Conservation (phyloP, 2,888 invertebrate genomes). For the Pyrrhia umbra region DNA sequence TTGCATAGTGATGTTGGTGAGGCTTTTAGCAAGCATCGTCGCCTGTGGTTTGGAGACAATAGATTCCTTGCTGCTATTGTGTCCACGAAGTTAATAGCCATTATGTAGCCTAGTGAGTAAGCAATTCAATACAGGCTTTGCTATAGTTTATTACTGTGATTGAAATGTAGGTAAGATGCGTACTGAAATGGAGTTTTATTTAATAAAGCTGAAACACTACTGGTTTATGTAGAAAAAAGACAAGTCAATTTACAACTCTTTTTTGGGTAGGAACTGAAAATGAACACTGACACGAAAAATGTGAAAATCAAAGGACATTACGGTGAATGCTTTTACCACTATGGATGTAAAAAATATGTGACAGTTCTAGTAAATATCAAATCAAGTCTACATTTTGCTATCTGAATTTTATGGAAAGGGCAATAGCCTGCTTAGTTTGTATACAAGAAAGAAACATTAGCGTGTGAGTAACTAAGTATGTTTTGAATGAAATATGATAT, state of each 20-base stretch:
- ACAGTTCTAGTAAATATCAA: background rate
- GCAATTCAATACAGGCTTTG: background rate
- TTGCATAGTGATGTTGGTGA: constrained; percentile 16
- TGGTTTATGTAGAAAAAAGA: too few relatives aligned
- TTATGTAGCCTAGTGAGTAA: background rate
- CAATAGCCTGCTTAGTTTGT: background rate
- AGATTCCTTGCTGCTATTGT: background rate
- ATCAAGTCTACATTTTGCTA: background rate
- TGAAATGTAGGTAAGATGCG: background rate
- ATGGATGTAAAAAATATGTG: background rate
- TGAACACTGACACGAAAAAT: background rate
- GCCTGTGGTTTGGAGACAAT: constrained; percentile 20
- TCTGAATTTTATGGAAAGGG: background rate
- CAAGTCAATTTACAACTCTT: background rate
- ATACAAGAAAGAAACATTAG: background rate
- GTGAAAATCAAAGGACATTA: background rate
- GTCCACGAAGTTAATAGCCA: constrained; percentile 15
- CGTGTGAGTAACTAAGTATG: background rate
- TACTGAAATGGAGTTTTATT: too few relatives aligned
- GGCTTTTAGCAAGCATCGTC: constrained; percentile 11
- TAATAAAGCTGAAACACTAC: too few relatives aligned
- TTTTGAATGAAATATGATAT: background rate
- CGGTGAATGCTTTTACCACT: background rate
- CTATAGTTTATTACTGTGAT: background rate
- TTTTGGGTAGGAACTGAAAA: background rate